A percentile compares a stretch with the other conserved stretches of the same genome.
phyloP scores from a whole-genome alignment of 2,113 vertebrate genomes.

The Kryptolebias marmoratus region DNA sequence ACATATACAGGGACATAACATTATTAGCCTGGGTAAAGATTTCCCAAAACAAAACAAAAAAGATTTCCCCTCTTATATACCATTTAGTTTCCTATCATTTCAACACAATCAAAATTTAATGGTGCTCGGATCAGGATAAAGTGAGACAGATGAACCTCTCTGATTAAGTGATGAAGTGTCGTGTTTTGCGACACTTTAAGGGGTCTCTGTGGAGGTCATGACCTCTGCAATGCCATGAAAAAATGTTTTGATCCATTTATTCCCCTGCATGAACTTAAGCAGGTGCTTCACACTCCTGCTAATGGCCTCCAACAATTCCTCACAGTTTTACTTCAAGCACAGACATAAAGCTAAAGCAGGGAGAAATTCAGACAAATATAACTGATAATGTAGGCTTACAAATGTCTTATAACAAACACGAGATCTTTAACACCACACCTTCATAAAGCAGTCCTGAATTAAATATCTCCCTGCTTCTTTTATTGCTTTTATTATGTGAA shows the following conservation, averaged over 20 bases:
- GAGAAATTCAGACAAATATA: neutral
- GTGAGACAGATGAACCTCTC: neutral
- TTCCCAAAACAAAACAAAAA: too few species aligned
- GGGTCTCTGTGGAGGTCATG: neutral
- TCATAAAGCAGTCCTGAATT: neutral
- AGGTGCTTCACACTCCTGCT: constrained; percentile 5
- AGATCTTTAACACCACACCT: neutral
- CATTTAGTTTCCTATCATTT: neutral
- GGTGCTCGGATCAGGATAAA: too few species aligned
- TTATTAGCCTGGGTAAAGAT: too few species aligned
- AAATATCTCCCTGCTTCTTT: neutral
- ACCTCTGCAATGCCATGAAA: neutral
- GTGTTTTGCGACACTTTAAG: neutral
- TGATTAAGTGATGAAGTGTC: neutral
- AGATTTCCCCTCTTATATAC: too few species aligned
- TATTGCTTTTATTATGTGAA: neutral
- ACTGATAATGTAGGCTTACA: too few species aligned
- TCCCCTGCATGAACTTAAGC: neutral
- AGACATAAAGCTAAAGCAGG: neutral
- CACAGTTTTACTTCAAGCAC: neutral
- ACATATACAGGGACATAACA: too few species aligned
- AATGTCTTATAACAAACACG: too few species aligned
- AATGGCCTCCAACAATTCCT: constrained; percentile 14
- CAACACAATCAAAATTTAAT: too few species aligned
- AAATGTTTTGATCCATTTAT: constrained; percentile 16